Evolutionary conservation across 2,888 invertebrate species (phyloP).

Genomic region (Blastobasis adustella): DNA sequence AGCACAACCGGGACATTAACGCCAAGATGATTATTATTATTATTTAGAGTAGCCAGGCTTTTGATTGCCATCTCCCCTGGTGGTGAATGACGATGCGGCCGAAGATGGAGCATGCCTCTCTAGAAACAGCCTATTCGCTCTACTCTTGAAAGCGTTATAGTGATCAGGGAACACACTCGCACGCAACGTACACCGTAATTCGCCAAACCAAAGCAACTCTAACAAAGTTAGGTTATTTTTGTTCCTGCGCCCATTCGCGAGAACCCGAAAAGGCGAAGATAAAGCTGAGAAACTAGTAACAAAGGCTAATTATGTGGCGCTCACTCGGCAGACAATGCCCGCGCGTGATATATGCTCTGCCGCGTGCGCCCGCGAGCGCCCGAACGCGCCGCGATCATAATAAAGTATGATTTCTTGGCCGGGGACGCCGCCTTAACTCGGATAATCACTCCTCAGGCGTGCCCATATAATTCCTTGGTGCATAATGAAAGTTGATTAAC

Average conservation of each 20-base stretch:
- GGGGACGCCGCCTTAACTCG: constrained; percentile 64
- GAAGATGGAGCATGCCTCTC: too few species aligned
- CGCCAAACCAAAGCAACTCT: too few species aligned
- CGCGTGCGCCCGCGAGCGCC: constrained; percentile 40
- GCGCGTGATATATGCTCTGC: constrained; percentile 57
- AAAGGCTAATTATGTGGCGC: constrained; percentile 50
- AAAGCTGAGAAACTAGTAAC: constrained; percentile 27
- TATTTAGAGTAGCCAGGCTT: too few species aligned
- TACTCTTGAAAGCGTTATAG: too few species aligned
- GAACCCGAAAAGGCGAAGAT: constrained; percentile 10
- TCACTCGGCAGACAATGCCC: constrained; percentile 52
- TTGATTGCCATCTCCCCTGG: too few species aligned
- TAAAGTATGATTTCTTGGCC: constrained; percentile 73
- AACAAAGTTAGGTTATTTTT: too few species aligned
- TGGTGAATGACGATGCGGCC: too few species aligned
- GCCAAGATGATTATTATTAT: too few species aligned
- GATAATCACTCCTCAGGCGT: constrained; percentile 73
- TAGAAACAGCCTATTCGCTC: too few species aligned
- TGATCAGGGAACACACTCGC: too few species aligned
- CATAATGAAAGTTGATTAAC: constrained; percentile 76
- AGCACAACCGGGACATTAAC: too few species aligned
- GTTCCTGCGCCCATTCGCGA: background rate
- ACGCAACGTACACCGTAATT: too few species aligned
- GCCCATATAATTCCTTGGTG: constrained; percentile 75
- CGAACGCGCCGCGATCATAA: constrained; percentile 63